phyloP scores from a whole-genome alignment of 2,888 invertebrate species.

The Scaptomyza cyrtandrae region DNA sequence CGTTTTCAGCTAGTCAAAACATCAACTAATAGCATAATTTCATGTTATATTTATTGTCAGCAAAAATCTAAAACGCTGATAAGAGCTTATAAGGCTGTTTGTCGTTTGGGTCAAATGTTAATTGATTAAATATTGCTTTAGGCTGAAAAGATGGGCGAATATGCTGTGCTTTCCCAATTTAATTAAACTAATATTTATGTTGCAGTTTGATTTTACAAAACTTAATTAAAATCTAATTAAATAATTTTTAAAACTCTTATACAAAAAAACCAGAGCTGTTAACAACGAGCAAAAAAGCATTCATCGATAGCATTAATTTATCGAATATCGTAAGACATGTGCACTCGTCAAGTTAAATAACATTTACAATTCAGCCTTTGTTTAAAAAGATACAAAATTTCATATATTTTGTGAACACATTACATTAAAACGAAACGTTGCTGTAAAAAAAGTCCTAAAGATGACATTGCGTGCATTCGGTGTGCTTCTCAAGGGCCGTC shows the following conservation, averaged over 20 bases:
- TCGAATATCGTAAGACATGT: constrained; percentile 46
- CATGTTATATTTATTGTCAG: constrained; percentile 1
- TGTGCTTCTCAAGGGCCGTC: constrained; percentile 34
- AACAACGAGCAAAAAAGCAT: neutral
- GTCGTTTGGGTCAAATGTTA: constrained; percentile 38
- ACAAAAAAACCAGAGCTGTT: neutral
- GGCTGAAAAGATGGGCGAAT: neutral
- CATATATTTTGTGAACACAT: constrained; percentile 9
- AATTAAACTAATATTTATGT: too few species aligned
- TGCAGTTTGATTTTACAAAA: neutral
- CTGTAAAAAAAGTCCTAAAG: neutral
- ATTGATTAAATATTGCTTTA: neutral
- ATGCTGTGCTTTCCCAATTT: neutral
- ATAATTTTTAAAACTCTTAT: neutral
- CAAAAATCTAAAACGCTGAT: constrained; percentile 41
- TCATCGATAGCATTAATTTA: constrained; percentile 30
- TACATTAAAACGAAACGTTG: neutral
- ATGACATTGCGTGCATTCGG: constrained; percentile 44
- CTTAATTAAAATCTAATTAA: too few species aligned
- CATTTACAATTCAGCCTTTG: constrained; percentile 32
- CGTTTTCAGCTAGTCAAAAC: constrained; percentile 1
- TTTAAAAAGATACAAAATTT: constrained; percentile 11
- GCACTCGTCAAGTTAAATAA: constrained; percentile 51
- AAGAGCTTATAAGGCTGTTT: constrained; percentile 8
- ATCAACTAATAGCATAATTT: constrained; percentile 15